A percentile compares a stretch with the other conserved stretches of the same genome.
Evolutionary conservation across 2,797 vertebrate genomes (phyloP).

Genomic region (Peromyscus aztecus): DNA sequence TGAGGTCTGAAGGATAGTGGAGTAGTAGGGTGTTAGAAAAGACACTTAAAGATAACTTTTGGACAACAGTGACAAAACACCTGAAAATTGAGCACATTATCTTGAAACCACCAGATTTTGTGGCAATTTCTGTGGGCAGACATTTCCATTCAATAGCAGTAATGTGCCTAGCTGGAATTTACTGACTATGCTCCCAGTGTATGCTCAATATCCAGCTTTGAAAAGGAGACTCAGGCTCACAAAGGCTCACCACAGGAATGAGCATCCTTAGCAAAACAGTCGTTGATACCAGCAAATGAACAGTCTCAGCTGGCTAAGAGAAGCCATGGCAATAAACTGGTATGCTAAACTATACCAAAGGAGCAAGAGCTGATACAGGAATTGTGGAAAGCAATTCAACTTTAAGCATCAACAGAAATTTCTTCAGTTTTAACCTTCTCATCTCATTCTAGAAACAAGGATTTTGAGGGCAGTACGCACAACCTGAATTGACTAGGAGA

Average conservation of each 20-base stretch:
- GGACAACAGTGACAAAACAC: background rate
- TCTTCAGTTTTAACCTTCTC: background rate
- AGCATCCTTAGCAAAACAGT: background rate
- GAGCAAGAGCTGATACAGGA: background rate
- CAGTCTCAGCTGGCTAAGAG: background rate
- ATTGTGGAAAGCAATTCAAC: background rate
- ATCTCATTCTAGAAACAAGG: background rate
- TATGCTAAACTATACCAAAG: background rate
- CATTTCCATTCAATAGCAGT: background rate
- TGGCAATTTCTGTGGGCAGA: background rate
- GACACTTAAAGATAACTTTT: constrained; percentile 55
- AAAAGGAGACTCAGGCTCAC: background rate
- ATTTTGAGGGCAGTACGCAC: background rate
- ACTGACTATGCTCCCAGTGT: background rate
- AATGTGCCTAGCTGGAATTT: background rate
- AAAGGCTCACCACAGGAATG: background rate
- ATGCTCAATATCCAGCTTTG: constrained; percentile 25
- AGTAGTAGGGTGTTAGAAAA: background rate
- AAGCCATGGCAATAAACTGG: background rate
- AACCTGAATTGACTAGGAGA: background rate
- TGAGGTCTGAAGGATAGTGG: background rate
- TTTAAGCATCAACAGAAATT: constrained; percentile 18
- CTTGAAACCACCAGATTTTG: background rate
- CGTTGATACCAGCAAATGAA: background rate
- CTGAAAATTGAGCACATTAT: constrained; percentile 60